Base-by-base conservation (phyloP, 2,113 vertebrate species). In the Corythoichthys intestinalis region DNA sequence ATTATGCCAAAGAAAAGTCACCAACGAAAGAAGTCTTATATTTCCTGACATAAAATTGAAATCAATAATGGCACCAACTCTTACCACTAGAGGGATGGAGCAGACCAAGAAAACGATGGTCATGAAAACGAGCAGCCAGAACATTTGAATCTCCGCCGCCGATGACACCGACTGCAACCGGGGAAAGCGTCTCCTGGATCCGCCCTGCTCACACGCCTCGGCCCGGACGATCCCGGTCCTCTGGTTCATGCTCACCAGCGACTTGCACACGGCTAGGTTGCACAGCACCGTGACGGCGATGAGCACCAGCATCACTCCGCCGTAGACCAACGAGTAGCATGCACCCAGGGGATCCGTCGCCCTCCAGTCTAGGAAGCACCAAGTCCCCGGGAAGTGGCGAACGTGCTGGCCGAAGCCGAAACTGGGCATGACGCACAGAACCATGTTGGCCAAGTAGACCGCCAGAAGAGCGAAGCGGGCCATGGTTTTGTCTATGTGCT, bases 361-460 rank as follows among this genome's bases (percentile, higher is more conserved):
- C 66, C 92, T 87, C 92, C 92, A 93, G 78, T 93, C 86, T 61
- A 93, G 61, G 28, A 92, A 93, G 66, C 92, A 93, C 92, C 92
- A 93, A 13, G 93, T 93, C 2, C 93, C 92, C 0, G 92, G 93
- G 15, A 85, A 90, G 75, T 93, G 90, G 13, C 81, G 83, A 3
- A 87, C 85, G 71, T 93, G 91, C 65, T 76, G 80, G 0, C 92
- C 92, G 76, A 93, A 90, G 12, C 93, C 93, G 52, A 93, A 91
- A 61, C 90, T 92, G 37, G 92, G 93, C 91, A 93, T 82, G 34
- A 91, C 77, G 76, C 91, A 92, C 64, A 93, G 68, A 0, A 85
- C 78, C 0, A 88, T 86, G 79, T 92, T 93, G 14, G 83, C 85
- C 65, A 91, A 46, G 75, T 93, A 93, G 10, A 71, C 79, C 17